Evolutionary conservation across 1,140 invertebrate genomes (phyloP), one percentile per base, ranked within the genome.

Genomic region (Hyposmocoma kahamanoa): DNA sequence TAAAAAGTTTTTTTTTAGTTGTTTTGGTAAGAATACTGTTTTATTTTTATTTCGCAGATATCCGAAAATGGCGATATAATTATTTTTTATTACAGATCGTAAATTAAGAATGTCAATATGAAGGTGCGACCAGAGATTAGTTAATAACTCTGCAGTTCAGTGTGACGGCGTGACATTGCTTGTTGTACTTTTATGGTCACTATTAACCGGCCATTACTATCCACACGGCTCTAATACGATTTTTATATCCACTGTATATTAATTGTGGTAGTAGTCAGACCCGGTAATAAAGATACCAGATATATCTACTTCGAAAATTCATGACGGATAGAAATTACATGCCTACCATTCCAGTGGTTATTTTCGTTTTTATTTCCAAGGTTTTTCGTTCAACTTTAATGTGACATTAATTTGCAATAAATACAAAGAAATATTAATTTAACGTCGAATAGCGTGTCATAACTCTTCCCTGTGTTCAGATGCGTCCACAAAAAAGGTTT

Each of bases 141-240:
- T 56, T 47, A 48, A 51, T 47, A 54, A 50, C 46, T 30, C 42
- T 46, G 41, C 50, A 48, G 39, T 59, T 43, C 42, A 10, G 45
- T 50, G 56, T 65, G 60, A 59, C 44, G 43, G 52, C 49, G 65
- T 64, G 70, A 73, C 64, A 65, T 59, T 38, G 49, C 59, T 59
- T 69, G 61, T 67, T 61, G 62, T 61, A 47, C 42, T 64, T 81
- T 78, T 76, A 78, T 71, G 50, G 56, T 38, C 49, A 39, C 53
- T 46, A 69, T 73, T 76, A 78, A 74, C 56, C 32, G 62, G 47
- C 57, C 53, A 66, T 68, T 67, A 67, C 59, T 64, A 72, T 78
- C 72, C 69, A 78, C 69, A 67, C 61, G 50, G 59, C 60, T 71
- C 59, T 75, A 68, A 72, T 75, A 67, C 62, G 59, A 68, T 67